phyloP scores from a whole-genome alignment of 2,888 invertebrate genomes.

The Pyrrhosoma nymphula region DNA sequence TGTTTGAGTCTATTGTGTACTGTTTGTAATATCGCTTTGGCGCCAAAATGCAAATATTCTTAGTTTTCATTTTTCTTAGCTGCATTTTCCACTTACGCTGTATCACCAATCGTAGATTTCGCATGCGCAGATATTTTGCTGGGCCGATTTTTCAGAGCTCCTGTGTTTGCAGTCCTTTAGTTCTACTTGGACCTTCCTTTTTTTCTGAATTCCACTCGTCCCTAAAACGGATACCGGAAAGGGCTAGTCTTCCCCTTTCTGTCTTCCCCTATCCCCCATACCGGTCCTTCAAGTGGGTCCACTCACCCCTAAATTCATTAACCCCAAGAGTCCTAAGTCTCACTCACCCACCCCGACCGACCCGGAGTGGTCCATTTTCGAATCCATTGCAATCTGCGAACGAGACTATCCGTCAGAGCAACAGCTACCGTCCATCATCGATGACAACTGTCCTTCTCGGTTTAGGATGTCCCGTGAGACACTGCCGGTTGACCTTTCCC shows the following conservation, averaged over 20 bases:
- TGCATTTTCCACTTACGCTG: too few relatives aligned
- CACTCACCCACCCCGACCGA: neutral
- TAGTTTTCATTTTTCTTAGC: too few relatives aligned
- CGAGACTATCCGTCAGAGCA: constrained; percentile 29
- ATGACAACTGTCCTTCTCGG: constrained; percentile 21
- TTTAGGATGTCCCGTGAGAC: constrained; percentile 20
- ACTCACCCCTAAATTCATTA: constrained; percentile 15
- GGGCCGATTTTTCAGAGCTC: neutral
- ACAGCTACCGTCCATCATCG: constrained; percentile 55
- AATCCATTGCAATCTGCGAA: constrained; percentile 34
- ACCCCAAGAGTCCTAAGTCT: neutral
- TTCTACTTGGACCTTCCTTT: neutral
- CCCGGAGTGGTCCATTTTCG: constrained; percentile 33
- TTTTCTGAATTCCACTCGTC: neutral
- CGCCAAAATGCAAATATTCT: too few relatives aligned
- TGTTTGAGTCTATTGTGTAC: too few relatives aligned
- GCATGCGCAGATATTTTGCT: neutral
- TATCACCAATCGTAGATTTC: neutral
- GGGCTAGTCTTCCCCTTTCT: neutral
- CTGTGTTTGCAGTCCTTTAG: neutral
- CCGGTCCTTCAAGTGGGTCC: neutral
- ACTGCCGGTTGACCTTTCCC: constrained; percentile 25
- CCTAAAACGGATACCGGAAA: neutral
- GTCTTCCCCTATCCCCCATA: neutral
- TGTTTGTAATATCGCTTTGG: too few relatives aligned